These are phyloP conservation scores for Phalloptychus januarius DNA, from an alignment of 2,797 vertebrate species.

Conservation along the genomic window DNA sequence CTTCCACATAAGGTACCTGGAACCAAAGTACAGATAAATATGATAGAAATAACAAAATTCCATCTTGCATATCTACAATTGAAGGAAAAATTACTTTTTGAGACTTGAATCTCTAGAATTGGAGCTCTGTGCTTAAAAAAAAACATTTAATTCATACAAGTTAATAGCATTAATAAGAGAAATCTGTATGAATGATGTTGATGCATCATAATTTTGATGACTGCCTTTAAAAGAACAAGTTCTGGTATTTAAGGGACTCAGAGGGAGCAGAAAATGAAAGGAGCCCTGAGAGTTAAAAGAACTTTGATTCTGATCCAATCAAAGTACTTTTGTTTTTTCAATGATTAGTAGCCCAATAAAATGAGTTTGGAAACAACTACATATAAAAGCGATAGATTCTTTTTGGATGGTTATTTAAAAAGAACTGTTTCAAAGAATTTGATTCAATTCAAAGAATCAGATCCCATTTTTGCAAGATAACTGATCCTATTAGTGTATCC, in stretches of 20 bases:
- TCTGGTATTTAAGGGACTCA: not conserved
- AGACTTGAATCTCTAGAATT: not conserved
- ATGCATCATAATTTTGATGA: not conserved
- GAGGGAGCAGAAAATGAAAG: not conserved
- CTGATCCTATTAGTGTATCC: not conserved
- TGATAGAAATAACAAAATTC: not conserved
- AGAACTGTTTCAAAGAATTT: not conserved
- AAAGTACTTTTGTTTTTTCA: not conserved
- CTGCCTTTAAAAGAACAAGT: not conserved
- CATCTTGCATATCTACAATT: not conserved
- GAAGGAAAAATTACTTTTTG: not conserved
- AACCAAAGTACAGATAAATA: not conserved
- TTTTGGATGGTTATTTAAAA: not conserved
- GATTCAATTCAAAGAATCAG: not conserved
- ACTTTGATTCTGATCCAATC: not conserved
- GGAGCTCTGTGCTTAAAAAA: not conserved
- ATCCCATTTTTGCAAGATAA: not conserved
- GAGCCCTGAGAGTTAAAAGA: not conserved
- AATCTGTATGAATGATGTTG: not conserved
- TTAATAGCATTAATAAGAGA: not conserved
- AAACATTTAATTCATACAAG: not conserved
- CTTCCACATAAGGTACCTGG: not conserved
- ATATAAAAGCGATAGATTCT: not conserved
- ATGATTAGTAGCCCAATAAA: not conserved
- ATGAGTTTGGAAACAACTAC: not conserved